Base-by-base conservation (phyloP, 2,113 vertebrate species). In the Callorhinus ursinus region DNA sequence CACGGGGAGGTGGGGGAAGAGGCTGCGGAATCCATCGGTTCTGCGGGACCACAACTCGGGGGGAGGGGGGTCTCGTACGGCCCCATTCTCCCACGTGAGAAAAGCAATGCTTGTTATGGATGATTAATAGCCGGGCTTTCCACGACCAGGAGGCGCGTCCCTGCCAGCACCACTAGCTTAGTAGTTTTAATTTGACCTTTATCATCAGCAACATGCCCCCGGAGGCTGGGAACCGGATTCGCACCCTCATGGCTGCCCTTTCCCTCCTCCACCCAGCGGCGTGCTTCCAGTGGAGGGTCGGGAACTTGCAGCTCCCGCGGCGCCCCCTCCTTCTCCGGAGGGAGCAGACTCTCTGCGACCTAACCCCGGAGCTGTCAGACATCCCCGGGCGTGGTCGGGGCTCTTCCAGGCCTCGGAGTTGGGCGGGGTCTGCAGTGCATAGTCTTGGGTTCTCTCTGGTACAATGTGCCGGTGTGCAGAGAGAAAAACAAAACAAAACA, bases 181-280 rank as follows among this genome's bases (percentile, higher is more conserved):
- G 83, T 57, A 49, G 96, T 96, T 96, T 92, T 92, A 86, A 96
- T 95, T 55, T 96, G 96, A 98, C 97, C 98, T 98, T 93, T 59
- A 46, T 51, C 96, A n/a, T 81, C 74, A 81, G 85, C 63, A n/a
- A 51, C 42, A 81, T 39, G 72, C 57, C 92, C 79, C 85, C 74
- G 36, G 26, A 85, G 76, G 76, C 53, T 86, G 57, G 22, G 46
- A 76, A 21, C 39, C 18, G 63, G 36, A 31, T 46, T 74, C 39
- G 57, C 93, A 80, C 88, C 82, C 90, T 4, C 2, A 72, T 18
- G 80, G 49, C n/a, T 16, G 26, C 51, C 88, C 59, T 86, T 76
- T 53, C 31, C 80, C 67, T 49, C 71, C 65, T 22, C 69, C 72
- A 5, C 31, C 61, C 15, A 2, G 16, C 13, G 0, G 21, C 53